Evolutionary conservation across 2,888 invertebrate species (phyloP), one percentile per base, ranked within the genome.

Genomic region (Lottia scabra): DNA sequence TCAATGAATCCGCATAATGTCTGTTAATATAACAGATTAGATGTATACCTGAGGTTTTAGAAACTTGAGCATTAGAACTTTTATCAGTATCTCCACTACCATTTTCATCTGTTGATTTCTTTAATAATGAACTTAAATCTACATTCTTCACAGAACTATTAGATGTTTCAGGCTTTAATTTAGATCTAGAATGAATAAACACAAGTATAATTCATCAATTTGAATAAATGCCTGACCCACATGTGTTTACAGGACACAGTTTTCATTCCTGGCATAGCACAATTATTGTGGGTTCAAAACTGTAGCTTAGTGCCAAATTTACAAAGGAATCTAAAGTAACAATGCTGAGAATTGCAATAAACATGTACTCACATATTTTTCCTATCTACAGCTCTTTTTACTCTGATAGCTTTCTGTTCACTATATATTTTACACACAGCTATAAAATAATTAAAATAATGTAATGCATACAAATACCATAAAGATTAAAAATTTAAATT

Each of bases 401-500:
- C 94, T 75, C 97, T 90, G 72, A 96, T 92, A 1, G 96, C 96
- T 89, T 95, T 95, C 78, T 96, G 94, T 89, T 97, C 95, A 71
- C 95, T 93, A 88, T 96, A 96, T 74, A 96, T 93, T 87, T 95
- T 94, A 80, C 96, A 95, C 0, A 97, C 95, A 74, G 92, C 92
- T 90, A 81, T n/a, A 85, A 84, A 63, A 27, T 10, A 4, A 38
- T 38, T 5, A 38, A 8, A 2, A 38, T 38, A 1, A 38, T 38
- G 10, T 8, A 38, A 2, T 8, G 10, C 30, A 4, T 30, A 30
- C 30, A 38, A 38, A 8, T 38, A 38, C 38, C 38, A 38, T 30
- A 30, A 5, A 5, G 30, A 30, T 4, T 30, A 30, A 5, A 30
- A 5, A 30, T 30, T 5, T 4, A 30, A 5, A 30, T 30, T 30